Conservation (phyloP, 2,797 vertebrate genomes). For the Sebastiscus tertius region DNA sequence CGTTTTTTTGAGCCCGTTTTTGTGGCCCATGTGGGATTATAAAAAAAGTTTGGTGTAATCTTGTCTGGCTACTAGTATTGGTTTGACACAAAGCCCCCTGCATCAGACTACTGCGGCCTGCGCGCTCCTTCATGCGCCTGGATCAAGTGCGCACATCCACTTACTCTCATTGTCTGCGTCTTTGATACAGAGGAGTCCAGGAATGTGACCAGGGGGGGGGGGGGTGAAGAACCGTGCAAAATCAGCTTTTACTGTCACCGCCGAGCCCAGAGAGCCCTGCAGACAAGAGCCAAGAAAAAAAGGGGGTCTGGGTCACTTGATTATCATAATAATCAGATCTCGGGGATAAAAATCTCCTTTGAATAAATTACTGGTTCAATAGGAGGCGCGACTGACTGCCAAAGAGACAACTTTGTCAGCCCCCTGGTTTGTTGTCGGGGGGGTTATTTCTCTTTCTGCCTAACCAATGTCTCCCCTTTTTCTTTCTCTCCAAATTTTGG, state of each 20-base stretch:
- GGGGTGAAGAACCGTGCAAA: constrained; percentile 86
- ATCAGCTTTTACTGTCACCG: constrained; percentile 86
- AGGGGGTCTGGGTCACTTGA: constrained; percentile 83
- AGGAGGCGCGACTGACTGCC: constrained; percentile 87
- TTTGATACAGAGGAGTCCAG: constrained; percentile 82
- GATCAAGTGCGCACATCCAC: constrained; percentile 80
- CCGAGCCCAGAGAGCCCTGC: constrained; percentile 76
- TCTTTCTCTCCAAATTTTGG: constrained; percentile 77
- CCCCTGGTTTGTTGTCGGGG: constrained; percentile 71
- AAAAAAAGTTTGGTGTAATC: constrained; percentile 75
- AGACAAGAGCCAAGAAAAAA: constrained; percentile 81
- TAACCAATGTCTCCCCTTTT: constrained; percentile 65
- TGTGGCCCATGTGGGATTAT: constrained; percentile 66
- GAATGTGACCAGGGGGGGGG: constrained; percentile 83
- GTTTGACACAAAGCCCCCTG: constrained; percentile 79
- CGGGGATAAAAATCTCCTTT: constrained; percentile 88
- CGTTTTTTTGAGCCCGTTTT: constrained; percentile 41
- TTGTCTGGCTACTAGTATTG: constrained; percentile 72
- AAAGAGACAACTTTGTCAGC: constrained; percentile 87
- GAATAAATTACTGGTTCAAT: constrained; percentile 87
- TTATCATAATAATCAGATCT: constrained; percentile 89
- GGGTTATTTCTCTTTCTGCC: constrained; percentile 52
- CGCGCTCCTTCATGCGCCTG: constrained; percentile 59
- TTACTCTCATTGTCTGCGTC: constrained; percentile 72
- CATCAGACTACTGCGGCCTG: constrained; percentile 58